Conservation (phyloP, 37 sponge, comb jelly and placozoan genomes). For the Cliona cf. orientalis region DNA sequence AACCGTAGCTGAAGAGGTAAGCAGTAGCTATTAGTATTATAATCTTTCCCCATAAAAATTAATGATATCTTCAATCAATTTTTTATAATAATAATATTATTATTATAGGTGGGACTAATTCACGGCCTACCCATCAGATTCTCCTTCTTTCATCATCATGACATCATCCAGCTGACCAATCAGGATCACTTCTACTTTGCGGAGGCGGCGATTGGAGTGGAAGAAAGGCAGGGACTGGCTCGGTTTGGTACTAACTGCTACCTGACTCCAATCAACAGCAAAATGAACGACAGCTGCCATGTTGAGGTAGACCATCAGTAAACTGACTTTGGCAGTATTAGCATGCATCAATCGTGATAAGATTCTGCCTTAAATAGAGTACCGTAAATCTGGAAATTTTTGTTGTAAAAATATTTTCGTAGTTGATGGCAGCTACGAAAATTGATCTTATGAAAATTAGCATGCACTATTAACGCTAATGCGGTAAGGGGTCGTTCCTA, state of each 20-base stretch:
- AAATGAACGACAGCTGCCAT: slow-evolving; percentile 74
- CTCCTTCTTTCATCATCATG: slow-evolving; percentile 47
- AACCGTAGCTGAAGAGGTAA: slow-evolving; percentile 76
- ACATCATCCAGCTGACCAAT: slow-evolving; percentile 68
- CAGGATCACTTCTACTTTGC: slow-evolving; percentile 79
- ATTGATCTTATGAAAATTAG: no score
- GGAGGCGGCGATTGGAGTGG: slow-evolving; percentile 87
- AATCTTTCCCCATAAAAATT: background rate
- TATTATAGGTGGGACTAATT: slow-evolving; percentile 60
- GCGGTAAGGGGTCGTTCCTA: no score
- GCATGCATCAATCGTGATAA: background rate
- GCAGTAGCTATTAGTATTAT: background rate
- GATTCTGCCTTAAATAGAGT: background rate
- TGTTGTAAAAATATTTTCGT: background rate
- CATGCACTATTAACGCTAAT: no score
- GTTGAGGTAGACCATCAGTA: slow-evolving; percentile 86
- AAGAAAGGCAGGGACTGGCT: slow-evolving; percentile 78
- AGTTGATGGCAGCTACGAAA: no score
- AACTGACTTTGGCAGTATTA: no score
- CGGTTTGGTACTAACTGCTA: slow-evolving; percentile 79
- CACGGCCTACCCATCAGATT: slow-evolving; percentile 73
- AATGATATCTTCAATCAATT: background rate
- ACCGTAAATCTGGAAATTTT: background rate
- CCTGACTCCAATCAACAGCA: slow-evolving; percentile 77
- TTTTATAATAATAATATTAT: background rate